Evolutionary conservation across 2,113 vertebrate genomes (phyloP).

Genomic region (Panthera leo): DNA sequence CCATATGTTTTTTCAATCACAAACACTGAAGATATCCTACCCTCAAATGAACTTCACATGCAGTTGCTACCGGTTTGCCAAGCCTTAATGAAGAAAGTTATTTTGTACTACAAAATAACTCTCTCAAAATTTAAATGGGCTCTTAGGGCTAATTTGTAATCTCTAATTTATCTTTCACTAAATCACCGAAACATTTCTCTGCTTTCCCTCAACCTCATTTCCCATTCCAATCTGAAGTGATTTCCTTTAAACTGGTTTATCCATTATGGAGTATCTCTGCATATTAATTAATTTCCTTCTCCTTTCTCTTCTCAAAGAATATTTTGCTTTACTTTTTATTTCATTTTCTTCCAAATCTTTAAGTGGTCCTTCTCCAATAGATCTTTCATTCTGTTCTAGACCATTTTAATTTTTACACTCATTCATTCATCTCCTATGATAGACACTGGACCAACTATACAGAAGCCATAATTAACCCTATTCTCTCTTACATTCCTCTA

Average conservation of each 20-base stretch:
- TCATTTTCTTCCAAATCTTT: not conserved
- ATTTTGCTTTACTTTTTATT: conserved; percentile 46
- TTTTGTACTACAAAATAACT: conserved; percentile 31
- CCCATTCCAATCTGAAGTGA: conserved; percentile 51
- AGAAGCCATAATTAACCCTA: not conserved
- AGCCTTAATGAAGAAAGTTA: not conserved
- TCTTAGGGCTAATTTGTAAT: conserved; percentile 22
- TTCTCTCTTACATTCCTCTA: not conserved
- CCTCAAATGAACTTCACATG: not conserved
- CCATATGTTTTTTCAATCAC: not conserved
- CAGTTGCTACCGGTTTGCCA: not conserved
- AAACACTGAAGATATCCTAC: not conserved
- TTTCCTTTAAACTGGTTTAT: conserved; percentile 57
- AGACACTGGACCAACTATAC: not conserved
- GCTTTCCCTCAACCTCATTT: conserved; percentile 35
- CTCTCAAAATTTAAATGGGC: not conserved
- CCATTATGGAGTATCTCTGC: not conserved
- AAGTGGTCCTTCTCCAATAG: not conserved
- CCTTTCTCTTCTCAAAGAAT: conserved; percentile 27
- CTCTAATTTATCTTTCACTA: conserved; percentile 50
- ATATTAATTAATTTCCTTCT: conserved; percentile 48
- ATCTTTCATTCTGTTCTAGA: not conserved
- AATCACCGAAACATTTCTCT: conserved; percentile 30
- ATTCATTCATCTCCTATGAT: not conserved
- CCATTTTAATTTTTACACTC: not conserved